Evolutionary conservation across 2,113 vertebrate species (phyloP).

Genomic region (Ploceus nigricollis): DNA sequence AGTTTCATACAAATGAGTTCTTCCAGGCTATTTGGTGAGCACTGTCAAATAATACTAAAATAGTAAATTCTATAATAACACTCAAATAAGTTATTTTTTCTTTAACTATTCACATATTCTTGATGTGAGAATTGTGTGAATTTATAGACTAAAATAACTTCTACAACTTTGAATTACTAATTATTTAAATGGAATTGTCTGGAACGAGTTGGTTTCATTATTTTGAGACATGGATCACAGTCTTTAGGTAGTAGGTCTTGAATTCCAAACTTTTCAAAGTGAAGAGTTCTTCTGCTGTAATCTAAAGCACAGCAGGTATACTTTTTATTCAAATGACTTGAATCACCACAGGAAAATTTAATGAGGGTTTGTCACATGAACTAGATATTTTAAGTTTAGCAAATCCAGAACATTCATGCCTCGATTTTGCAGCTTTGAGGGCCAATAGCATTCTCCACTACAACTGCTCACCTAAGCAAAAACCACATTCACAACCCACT

Average conservation of each 20-base stretch:
- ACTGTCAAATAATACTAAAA: neutral
- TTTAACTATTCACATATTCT: neutral
- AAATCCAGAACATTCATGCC: neutral
- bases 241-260: neutral
- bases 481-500: neutral
- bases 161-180: neutral
- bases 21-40: neutral
- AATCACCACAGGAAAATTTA: neutral
- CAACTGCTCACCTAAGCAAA: neutral
- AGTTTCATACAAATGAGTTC: neutral
- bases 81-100: neutral
- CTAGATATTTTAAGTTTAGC: neutral
- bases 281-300: neutral
- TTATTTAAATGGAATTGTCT: neutral
- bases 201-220: neutral
- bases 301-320: neutral
- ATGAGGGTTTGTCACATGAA: neutral
- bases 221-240: neutral
- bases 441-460: neutral
- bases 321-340: neutral
- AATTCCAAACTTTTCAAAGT: neutral
- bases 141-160: neutral
- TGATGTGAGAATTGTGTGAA: neutral
- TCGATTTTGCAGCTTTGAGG: neutral
- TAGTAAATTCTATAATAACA: neutral